A percentile compares a stretch with the other conserved stretches of the same genome.
phyloP scores from a whole-genome alignment of 53 echinoderm and acorn worm genomes.

The Paracentrotus lividus region DNA sequence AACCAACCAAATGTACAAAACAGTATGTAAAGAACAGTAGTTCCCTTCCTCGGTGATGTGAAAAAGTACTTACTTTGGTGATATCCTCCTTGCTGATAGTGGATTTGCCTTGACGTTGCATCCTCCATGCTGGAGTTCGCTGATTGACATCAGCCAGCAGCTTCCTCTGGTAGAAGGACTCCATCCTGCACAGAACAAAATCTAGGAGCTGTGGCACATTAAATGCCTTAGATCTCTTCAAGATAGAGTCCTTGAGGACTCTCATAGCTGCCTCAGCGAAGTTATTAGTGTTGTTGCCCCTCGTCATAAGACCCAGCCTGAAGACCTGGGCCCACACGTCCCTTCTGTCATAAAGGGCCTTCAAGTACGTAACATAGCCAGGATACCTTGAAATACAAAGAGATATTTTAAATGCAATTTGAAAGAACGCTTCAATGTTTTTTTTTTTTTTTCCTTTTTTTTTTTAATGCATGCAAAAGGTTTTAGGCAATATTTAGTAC shows the following conservation, averaged over 20 bases:
- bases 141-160: constrained; percentile 66
- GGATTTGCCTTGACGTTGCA: background rate
- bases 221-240: constrained; percentile 66
- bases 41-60: background rate
- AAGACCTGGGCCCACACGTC: constrained; percentile 72
- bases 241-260: constrained; percentile 60
- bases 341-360: constrained; percentile 59
- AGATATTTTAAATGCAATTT: too few species aligned
- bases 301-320: constrained; percentile 47
- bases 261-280: constrained; percentile 65
- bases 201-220: constrained; percentile 69
- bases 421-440: too few species aligned
- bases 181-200: constrained; percentile 54
- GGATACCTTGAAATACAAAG: background rate
- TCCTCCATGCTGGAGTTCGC: background rate
- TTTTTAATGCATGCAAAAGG: too few species aligned
- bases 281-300: constrained; percentile 72
- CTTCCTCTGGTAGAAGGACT: constrained; percentile 59
- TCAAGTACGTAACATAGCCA: constrained; percentile 64
- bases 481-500: too few species aligned
- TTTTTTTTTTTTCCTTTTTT: too few species aligned
- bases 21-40: too few species aligned
- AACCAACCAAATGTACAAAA: background rate
- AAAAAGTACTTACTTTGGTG: constrained; percentile 15
- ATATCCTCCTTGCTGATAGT: constrained; percentile 25